Percentiles rank a stretch among this genome's conserved stretches.
Conservation (phyloP, 2,888 invertebrate genomes). For the Ormyrus nitidulus region DNA sequence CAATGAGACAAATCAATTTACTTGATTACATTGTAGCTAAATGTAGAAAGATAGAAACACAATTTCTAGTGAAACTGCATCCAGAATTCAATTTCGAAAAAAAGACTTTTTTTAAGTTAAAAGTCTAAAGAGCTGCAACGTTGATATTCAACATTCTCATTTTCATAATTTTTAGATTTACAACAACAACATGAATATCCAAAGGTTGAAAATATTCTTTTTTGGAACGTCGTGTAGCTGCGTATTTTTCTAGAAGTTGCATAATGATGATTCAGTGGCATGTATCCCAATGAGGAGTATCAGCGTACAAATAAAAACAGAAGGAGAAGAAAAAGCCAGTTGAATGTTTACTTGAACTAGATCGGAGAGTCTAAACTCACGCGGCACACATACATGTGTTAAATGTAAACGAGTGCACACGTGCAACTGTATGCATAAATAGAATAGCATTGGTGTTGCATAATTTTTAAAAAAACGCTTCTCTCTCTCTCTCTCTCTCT, state of each 20-base stretch:
- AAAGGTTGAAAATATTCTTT: background rate
- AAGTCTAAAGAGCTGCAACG: too few species aligned
- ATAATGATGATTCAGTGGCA: conserved; percentile 3
- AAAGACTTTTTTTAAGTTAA: too few species aligned
- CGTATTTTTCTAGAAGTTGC: background rate
- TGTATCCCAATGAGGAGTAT: background rate
- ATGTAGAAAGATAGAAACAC: too few species aligned
- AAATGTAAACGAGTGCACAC: conserved; percentile 35
- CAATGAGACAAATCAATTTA: too few species aligned
- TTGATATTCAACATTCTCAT: too few species aligned
- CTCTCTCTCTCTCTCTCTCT: background rate
- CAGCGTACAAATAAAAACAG: conserved; percentile 5
- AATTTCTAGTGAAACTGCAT: too few species aligned
- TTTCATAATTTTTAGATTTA: background rate
- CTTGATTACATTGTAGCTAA: too few species aligned
- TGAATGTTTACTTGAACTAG: conserved; percentile 46
- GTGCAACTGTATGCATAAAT: conserved; percentile 40
- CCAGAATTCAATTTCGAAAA: too few species aligned
- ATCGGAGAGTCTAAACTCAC: conserved; percentile 18
- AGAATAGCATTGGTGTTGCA: conserved; percentile 18
- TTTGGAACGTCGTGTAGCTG: background rate
- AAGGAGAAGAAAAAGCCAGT: background rate
- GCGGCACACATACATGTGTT: conserved; percentile 1
- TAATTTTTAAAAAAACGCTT: conserved; percentile 15
- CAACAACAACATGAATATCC: conserved; percentile 12